These are phyloP conservation scores for Myotis vivesi DNA, from an alignment of 2,797 vertebrate species.

Conservation along the genomic window DNA sequence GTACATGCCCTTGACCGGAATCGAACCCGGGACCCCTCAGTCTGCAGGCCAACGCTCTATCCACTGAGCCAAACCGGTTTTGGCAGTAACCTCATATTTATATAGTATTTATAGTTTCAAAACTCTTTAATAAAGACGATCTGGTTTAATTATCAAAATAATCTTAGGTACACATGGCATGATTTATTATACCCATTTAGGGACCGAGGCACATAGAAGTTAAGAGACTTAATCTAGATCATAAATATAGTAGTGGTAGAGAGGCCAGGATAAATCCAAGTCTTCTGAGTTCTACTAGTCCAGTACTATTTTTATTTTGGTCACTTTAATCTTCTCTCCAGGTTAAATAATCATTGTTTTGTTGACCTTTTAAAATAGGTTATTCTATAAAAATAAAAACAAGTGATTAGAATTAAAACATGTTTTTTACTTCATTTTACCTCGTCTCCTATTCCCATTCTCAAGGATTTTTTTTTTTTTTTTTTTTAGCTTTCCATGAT, in stretches of 20 bases:
- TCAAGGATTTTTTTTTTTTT: slow-evolving; percentile 63
- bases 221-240: not conserved
- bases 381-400: slow-evolving; percentile 28
- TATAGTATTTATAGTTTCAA: slow-evolving; percentile 42
- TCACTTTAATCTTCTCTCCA: not conserved
- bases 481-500: slow-evolving; percentile 68
- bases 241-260: not conserved
- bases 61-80: too few relatives aligned
- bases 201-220: not conserved
- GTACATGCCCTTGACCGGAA: too few relatives aligned
- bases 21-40: too few relatives aligned
- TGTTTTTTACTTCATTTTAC: slow-evolving; percentile 26
- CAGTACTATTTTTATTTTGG: not conserved
- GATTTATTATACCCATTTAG: slow-evolving; percentile 11
- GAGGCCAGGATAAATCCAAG: not conserved
- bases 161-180: not conserved
- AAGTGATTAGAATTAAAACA: slow-evolving; percentile 17
- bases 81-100: slow-evolving; percentile 19
- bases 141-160: slow-evolving; percentile 48
- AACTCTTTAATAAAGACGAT: slow-evolving; percentile 20
- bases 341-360: slow-evolving; percentile 27
- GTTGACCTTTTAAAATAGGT: slow-evolving; percentile 2
- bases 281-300: slow-evolving; percentile 13
- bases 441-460: slow-evolving; percentile 66
- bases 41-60: too few relatives aligned